Percentiles rank a stretch among this genome's conserved stretches.
Evolutionary conservation across 2,888 invertebrate species (phyloP).

Genomic region (Tipula helvola): DNA sequence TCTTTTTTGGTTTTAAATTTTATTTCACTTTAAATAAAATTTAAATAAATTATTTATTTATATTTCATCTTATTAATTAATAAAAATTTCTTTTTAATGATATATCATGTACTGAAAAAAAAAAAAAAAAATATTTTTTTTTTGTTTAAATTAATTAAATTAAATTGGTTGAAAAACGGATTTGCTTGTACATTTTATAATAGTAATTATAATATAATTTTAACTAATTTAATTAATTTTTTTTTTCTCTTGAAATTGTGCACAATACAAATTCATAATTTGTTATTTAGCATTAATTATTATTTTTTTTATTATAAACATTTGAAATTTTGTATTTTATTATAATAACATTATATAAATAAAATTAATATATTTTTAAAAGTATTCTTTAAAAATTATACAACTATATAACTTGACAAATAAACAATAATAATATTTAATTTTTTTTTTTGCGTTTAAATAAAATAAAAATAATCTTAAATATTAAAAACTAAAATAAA

Average conservation of each 20-base stretch:
- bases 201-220: not conserved
- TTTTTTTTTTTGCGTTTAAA: not conserved
- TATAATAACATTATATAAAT: not conserved
- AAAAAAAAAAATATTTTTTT: not conserved
- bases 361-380: not conserved
- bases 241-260: not conserved
- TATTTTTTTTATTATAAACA: not conserved
- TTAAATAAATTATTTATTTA: not conserved
- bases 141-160: not conserved
- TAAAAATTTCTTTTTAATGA: not conserved
- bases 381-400: not conserved
- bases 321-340: not conserved
- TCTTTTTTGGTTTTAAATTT: not conserved
- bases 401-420: not conserved
- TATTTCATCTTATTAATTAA: not conserved
- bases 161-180: not conserved
- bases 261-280: not conserved
- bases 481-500: not conserved
- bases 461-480: not conserved
- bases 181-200: not conserved
- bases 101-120: not conserved
- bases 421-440: not conserved
- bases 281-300: slow-evolving; percentile 4
- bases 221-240: not conserved
- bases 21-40: not conserved